These are phyloP conservation scores for Hydrophis major DNA, from an alignment of 2,797 vertebrate species.

Conservation along the genomic window DNA sequence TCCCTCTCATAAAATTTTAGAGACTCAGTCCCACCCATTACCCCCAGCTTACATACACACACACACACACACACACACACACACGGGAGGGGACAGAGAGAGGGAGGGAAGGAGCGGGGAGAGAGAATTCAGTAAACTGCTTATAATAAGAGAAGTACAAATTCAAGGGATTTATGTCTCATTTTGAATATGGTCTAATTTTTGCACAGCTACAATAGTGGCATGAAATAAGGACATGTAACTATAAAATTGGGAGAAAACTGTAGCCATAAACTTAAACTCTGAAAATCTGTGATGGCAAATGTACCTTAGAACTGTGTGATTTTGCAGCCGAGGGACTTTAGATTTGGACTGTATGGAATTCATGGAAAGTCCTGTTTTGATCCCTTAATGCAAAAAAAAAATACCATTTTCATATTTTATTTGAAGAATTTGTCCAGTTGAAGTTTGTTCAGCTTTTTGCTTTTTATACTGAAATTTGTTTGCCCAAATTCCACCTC, in stretches of 20 bases:
- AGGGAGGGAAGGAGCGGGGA: too few species aligned
- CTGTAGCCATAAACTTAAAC: constrained; percentile 21
- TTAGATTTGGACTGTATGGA: background rate
- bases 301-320: background rate
- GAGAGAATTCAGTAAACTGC: constrained; percentile 44
- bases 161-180: constrained; percentile 21
- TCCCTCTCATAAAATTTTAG: constrained; percentile 47
- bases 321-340: constrained; percentile 21
- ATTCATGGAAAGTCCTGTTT: constrained; percentile 7
- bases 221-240: constrained; percentile 30
- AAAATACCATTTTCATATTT: background rate
- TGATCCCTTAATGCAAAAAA: background rate
- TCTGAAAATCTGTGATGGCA: background rate
- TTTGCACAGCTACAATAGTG: constrained; percentile 20
- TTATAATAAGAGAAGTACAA: constrained; percentile 34
- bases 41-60: background rate
- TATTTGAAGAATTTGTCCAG: background rate
- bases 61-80: too few species aligned
- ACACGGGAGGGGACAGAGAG: background rate
- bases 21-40: background rate
- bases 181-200: constrained; percentile 40
- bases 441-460: background rate
- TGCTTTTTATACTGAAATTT: background rate
- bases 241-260: constrained; percentile 14
- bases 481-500: background rate